Evolutionary conservation across 2,888 invertebrate genomes (phyloP).

Genomic region (Aphrophora alni): DNA sequence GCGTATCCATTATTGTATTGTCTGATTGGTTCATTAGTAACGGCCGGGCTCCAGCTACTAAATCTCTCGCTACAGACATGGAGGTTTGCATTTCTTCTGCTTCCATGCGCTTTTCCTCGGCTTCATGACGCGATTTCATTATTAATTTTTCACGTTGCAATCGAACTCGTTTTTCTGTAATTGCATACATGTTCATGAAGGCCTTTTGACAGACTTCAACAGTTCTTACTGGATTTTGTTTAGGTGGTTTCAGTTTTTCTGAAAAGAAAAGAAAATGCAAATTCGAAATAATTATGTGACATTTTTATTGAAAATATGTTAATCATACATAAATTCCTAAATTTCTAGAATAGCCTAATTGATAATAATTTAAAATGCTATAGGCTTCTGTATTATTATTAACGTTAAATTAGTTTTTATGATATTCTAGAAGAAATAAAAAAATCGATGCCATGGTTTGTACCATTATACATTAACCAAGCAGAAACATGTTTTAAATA

Average conservation of each 20-base stretch:
- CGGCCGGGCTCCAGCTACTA: conserved; percentile 46
- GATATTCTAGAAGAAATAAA: too few relatives aligned
- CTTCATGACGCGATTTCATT: conserved; percentile 31
- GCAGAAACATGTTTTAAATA: too few relatives aligned
- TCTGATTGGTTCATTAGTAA: conserved; percentile 40
- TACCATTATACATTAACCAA: too few relatives aligned
- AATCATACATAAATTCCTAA: too few relatives aligned
- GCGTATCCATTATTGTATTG: conserved; percentile 53
- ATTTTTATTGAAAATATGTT: too few relatives aligned
- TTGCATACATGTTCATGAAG: conserved; percentile 63
- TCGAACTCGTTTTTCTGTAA: conserved; percentile 63
- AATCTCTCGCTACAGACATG: conserved; percentile 44
- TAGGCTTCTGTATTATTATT: too few relatives aligned
- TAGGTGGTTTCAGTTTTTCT: conserved; percentile 40
- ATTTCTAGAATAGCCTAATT: too few relatives aligned
- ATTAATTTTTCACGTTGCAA: conserved; percentile 62
- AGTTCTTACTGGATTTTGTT: conserved; percentile 44
- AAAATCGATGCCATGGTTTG: too few relatives aligned
- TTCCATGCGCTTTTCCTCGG: conserved; percentile 33
- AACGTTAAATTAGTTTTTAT: too few relatives aligned
- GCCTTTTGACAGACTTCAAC: conserved; percentile 64
- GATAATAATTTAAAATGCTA: too few relatives aligned
- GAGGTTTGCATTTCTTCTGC: conserved; percentile 45
- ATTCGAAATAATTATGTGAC: too few relatives aligned
- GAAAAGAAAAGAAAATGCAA: conserved; percentile 25